Conservation (phyloP, 1,140 invertebrate species). For the Probaryconus sp. region DNA sequence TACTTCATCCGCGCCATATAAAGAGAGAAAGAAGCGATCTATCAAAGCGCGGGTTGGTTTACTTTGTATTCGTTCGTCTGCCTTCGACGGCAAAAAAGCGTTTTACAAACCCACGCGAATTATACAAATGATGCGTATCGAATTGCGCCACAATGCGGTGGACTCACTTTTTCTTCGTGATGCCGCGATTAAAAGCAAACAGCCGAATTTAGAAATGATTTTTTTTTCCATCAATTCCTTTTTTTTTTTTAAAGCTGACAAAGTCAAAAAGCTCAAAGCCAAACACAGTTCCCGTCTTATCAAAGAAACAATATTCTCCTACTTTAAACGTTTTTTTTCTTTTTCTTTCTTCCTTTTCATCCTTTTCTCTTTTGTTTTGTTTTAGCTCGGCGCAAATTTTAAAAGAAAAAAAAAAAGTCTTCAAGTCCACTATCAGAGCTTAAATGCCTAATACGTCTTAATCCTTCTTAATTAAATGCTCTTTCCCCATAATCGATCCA, state of each 20-base stretch:
- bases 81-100: background rate
- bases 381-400: constrained; percentile 58
- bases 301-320: constrained; percentile 33
- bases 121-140: background rate
- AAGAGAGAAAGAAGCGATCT: constrained; percentile 23
- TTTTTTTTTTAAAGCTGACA: constrained; percentile 15
- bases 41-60: constrained; percentile 28
- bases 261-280: constrained; percentile 25
- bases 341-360: no score
- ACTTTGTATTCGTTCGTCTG: constrained; percentile 6
- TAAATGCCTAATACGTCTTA: constrained; percentile 68
- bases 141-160: background rate
- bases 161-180: no score
- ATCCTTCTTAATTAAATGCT: constrained; percentile 74
- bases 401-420: constrained; percentile 37
- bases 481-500: constrained; percentile 54
- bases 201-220: constrained; percentile 41
- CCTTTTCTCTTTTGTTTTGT: no score
- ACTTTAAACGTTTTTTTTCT: constrained; percentile 67
- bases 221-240: constrained; percentile 46
- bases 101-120: constrained; percentile 6
- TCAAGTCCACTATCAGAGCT: constrained; percentile 20
- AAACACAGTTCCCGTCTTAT: constrained; percentile 25
- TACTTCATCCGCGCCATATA: constrained; percentile 27
- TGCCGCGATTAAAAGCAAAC: background rate